Evolutionary conservation across 2,797 vertebrate species (phyloP).

Genomic region (Pangasius macronema): DNA sequence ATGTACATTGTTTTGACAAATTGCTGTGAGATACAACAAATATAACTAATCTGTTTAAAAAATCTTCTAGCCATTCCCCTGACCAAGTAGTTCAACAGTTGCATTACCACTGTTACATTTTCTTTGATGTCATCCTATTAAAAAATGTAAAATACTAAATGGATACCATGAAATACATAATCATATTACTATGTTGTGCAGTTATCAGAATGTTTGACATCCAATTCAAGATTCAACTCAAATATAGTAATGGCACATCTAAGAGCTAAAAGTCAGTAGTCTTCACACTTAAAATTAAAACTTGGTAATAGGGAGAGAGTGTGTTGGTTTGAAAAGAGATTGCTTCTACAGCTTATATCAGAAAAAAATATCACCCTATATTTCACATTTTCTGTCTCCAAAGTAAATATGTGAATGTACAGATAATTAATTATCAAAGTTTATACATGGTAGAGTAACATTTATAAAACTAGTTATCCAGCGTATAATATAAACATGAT

Average conservation of each 20-base stretch:
- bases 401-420: conserved; percentile 29
- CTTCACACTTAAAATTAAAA: background rate
- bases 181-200: background rate
- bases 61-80: background rate
- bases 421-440: conserved; percentile 14
- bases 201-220: background rate
- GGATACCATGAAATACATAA: background rate
- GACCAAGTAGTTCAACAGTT: background rate
- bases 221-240: background rate
- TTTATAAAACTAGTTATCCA: conserved; percentile 26
- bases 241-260: background rate
- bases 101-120: background rate
- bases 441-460: conserved; percentile 19
- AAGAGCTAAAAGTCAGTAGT: background rate
- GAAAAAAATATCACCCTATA: background rate
- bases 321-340: background rate
- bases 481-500: background rate
- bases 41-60: conserved; percentile 2
- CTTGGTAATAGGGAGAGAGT: background rate
- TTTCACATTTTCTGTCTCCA: background rate
- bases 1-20: background rate
- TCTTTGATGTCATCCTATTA: background rate
- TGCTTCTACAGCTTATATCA: background rate
- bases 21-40: background rate
- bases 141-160: background rate